Base-by-base conservation (phyloP, 2,113 vertebrate species). In the Formicarius rufipectus region DNA sequence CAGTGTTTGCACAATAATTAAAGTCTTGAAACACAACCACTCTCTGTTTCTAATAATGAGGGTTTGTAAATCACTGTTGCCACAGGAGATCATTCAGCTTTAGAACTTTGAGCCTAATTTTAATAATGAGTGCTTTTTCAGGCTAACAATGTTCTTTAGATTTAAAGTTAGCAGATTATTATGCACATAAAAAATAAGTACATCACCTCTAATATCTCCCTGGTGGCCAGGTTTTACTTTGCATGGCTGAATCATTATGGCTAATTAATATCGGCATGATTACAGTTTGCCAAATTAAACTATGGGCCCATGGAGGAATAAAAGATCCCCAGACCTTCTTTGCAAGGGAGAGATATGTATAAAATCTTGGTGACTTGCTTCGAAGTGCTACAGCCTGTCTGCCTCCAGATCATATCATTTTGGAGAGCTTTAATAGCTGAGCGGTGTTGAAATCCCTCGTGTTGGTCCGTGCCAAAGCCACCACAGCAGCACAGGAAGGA, bases 41-140 rank as follows among this genome's bases (percentile, higher is more conserved):
- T 74, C 58, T 87, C 53, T 27, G 6, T 1, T 80, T 86, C 90
- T 75, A 71, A 59, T 84, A 89, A 90, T 55, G 83, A 67, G 42
- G 86, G 67, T 74, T 93, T 96, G 80, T 92, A 97, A 87, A 84
- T 74, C 83, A n/a, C 59, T 45, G 44, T 23, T 94, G 79, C 90
- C 90, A 58, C 92, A 90, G 69, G 91, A 93, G 89, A 93, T 93
- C 88, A 74, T 89, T 87, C 74, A 73, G 53, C 72, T 30, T 90
- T 75, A 10, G 15, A 83, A 81, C 42, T 81, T 93, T 22, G 80
- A 90, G 56, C 24, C 33, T 96, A 71, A 93, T 95, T 84, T 96
- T 87, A 78, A 49, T 93, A 95, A 97, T 90, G 72, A 96, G 39
- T 77, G 60, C 31, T 64, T 96, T 95, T 96, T 50, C 86, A 95